phyloP scores from a whole-genome alignment of 2,888 invertebrate genomes.

The Helobdella robusta region DNA sequence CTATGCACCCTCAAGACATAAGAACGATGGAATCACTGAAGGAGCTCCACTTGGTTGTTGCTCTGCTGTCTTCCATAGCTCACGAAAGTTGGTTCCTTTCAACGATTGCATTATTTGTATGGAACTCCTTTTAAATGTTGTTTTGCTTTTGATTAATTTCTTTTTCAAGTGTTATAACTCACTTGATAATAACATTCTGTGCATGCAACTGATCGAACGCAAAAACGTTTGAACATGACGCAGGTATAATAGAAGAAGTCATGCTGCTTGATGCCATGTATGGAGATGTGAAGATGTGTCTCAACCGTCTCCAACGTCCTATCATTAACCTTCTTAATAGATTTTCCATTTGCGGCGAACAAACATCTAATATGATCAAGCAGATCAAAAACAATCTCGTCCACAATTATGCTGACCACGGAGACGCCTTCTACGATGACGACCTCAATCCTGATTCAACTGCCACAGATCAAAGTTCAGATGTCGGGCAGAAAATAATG shows the following conservation, averaged over 20 bases:
- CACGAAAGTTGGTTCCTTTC: conserved; percentile 38
- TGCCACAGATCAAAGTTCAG: no score
- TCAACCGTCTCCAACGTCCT: conserved; percentile 62
- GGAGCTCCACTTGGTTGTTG: conserved; percentile 69
- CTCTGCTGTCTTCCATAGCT: conserved; percentile 63
- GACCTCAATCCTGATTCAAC: no score
- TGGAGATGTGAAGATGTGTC: conserved; percentile 24
- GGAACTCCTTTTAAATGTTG: no score
- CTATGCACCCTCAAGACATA: conserved; percentile 53
- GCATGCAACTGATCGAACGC: no score
- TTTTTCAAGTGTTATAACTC: no score
- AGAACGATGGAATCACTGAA: conserved; percentile 61
- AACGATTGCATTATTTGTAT: no score
- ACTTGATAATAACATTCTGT: no score
- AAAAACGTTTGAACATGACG: no score
- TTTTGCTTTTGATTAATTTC: no score
- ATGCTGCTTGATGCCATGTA: conserved; percentile 17
- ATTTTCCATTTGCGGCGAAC: conserved; percentile 52
- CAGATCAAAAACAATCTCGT: background rate
- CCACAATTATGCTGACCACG: background rate
- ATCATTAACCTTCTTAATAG: conserved; percentile 67
- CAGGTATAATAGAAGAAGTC: conserved; percentile 6
- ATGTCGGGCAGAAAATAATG: conserved; percentile 37
- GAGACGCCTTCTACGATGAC: background rate
- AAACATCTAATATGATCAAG: conserved; percentile 34